These are phyloP conservation scores for Apocrypta bakeri DNA, from an alignment of 1,140 invertebrate genomes.

Conservation along the genomic window DNA sequence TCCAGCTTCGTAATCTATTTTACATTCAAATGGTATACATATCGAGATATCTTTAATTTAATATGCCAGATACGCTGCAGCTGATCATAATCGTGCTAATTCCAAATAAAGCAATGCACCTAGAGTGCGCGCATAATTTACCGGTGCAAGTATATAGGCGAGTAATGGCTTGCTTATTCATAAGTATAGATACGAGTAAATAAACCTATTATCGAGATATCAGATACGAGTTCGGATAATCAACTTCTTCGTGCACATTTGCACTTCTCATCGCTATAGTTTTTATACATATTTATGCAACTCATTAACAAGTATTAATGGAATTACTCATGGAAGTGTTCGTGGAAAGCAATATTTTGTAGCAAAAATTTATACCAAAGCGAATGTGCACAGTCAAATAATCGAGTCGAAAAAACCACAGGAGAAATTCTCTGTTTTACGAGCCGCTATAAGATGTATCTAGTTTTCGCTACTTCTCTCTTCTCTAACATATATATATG, in stretches of 20 bases:
- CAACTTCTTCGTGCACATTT: background rate
- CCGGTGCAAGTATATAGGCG: background rate
- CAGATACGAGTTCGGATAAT: background rate
- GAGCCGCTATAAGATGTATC: slow-evolving; percentile 2
- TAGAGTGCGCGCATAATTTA: slow-evolving; percentile 43
- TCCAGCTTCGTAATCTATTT: slow-evolving; percentile 12
- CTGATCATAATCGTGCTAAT: slow-evolving; percentile 21
- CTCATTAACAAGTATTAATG: too few species aligned
- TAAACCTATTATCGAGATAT: slow-evolving; percentile 35
- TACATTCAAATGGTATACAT: slow-evolving; percentile 22
- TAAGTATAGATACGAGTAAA: slow-evolving; percentile 26
- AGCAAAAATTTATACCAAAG: too few species aligned
- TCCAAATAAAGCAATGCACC: slow-evolving; percentile 27
- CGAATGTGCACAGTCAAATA: too few species aligned
- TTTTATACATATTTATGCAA: too few species aligned
- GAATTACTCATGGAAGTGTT: too few species aligned
- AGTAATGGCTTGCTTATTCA: slow-evolving; percentile 27
- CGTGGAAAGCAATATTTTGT: too few species aligned
- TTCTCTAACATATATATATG: too few species aligned
- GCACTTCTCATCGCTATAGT: background rate
- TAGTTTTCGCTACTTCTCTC: slow-evolving; percentile 29
- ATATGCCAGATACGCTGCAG: slow-evolving; percentile 7
- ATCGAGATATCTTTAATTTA: slow-evolving; percentile 33
- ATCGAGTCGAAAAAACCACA: too few species aligned
- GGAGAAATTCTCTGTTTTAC: slow-evolving; percentile 30